These are phyloP conservation scores for Euproctis similis DNA, from an alignment of 2,888 invertebrate species.

Conservation along the genomic window DNA sequence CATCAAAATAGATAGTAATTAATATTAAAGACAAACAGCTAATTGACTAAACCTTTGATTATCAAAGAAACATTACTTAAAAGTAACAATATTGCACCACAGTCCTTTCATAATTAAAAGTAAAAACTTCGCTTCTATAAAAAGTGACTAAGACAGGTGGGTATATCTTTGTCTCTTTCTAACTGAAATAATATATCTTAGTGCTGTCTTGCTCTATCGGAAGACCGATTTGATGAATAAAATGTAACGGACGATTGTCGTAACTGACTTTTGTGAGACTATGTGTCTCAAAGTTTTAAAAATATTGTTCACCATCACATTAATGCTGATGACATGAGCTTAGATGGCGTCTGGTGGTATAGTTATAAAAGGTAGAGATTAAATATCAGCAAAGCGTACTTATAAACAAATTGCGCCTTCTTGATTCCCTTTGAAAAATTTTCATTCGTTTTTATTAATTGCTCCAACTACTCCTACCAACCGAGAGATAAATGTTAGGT, in stretches of 20 bases:
- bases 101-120: slow-evolving; percentile 48
- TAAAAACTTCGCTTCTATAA: slow-evolving; percentile 37
- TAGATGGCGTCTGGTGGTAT: no score
- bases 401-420: background rate
- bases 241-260: slow-evolving; percentile 67
- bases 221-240: slow-evolving; percentile 54
- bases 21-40: no score
- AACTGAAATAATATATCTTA: no score
- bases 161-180: slow-evolving; percentile 34
- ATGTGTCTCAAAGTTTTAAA: slow-evolving; percentile 40
- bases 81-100: slow-evolving; percentile 50
- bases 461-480: no score
- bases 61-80: no score
- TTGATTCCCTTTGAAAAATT: no score
- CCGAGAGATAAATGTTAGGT: no score
- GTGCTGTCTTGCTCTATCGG: slow-evolving; percentile 45
- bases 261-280: slow-evolving; percentile 62
- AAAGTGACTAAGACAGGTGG: slow-evolving; percentile 56
- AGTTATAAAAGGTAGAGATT: background rate
- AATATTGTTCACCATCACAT: slow-evolving; percentile 1
- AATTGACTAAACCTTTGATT: no score
- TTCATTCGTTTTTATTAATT: no score
- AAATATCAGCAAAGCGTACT: no score
- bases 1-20: no score
- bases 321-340: no score